phyloP scores from a whole-genome alignment of 2,113 vertebrate genomes.

The Anthoscopus minutus region DNA sequence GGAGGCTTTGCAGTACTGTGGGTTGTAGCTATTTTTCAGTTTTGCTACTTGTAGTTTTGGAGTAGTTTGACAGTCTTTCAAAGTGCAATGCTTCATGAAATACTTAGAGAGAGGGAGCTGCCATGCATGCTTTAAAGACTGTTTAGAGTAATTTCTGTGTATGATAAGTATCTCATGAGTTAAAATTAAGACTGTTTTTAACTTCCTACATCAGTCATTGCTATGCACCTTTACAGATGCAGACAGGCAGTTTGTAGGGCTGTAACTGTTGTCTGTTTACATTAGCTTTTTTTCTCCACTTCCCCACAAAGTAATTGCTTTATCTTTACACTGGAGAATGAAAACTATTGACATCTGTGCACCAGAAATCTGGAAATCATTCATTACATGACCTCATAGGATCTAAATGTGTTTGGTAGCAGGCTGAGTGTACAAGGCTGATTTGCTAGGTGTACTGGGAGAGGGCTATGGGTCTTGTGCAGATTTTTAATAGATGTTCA shows the following conservation, averaged over 20 bases:
- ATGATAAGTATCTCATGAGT: neutral
- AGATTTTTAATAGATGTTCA: neutral
- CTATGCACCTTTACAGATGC: neutral
- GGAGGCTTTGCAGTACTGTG: neutral
- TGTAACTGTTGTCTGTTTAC: neutral
- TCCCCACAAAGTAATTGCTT: neutral
- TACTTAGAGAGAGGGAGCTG: neutral
- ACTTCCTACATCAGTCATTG: neutral
- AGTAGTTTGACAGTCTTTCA: neutral
- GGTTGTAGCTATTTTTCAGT: neutral
- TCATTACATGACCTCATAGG: conserved; percentile 4
- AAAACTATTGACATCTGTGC: neutral
- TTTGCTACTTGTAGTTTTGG: neutral
- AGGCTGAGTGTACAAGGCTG: neutral
- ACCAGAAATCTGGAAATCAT: conserved; percentile 29
- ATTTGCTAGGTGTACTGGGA: neutral
- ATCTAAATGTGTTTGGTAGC: conserved; percentile 6
- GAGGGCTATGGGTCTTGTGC: neutral
- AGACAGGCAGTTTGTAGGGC: neutral
- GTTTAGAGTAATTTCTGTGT: neutral
- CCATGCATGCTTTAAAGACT: neutral
- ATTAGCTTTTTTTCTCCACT: neutral
- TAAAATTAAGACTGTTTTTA: neutral
- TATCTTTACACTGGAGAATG: neutral
- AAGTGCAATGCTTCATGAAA: neutral